A percentile compares a stretch with the other conserved stretches of the same genome.
These are phyloP conservation scores for Brachyistius frenatus DNA, from an alignment of 2,113 vertebrate genomes.

Conservation along the genomic window DNA sequence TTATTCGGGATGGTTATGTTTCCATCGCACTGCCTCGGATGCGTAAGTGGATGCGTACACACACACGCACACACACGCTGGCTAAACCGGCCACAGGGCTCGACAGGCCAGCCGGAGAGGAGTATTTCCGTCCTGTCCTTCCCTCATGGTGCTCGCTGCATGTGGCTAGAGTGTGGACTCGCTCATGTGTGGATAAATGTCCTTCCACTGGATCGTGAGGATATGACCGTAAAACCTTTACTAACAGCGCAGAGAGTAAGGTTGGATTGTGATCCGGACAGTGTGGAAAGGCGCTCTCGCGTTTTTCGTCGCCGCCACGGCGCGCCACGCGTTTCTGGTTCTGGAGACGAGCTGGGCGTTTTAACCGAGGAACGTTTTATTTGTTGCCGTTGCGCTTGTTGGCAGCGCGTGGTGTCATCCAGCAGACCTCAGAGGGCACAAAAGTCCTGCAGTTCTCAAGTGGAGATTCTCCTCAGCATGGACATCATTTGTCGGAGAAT, in stretches of 20 bases:
- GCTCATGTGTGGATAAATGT: slow-evolving; percentile 51
- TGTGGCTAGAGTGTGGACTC: slow-evolving; percentile 69
- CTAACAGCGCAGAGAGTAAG: slow-evolving; percentile 30
- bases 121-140: slow-evolving; percentile 46
- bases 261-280: slow-evolving; percentile 23
- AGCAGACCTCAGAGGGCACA: slow-evolving; percentile 21
- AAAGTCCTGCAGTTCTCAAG: slow-evolving; percentile 33
- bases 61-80: slow-evolving; percentile 35
- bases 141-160: slow-evolving; percentile 71
- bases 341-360: slow-evolving; percentile 50
- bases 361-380: slow-evolving; percentile 48
- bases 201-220: slow-evolving; percentile 31
- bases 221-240: slow-evolving; percentile 52
- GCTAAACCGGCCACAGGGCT: slow-evolving; percentile 34
- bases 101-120: slow-evolving; percentile 62
- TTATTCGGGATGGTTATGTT: slow-evolving; percentile 42
- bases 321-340: slow-evolving; percentile 66
- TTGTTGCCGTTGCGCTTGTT: slow-evolving; percentile 70
- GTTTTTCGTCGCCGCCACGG: slow-evolving; percentile 30
- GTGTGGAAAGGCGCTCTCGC: slow-evolving; percentile 10
- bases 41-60: slow-evolving; percentile 76
- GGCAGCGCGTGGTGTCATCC: slow-evolving; percentile 62
- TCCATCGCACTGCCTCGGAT: slow-evolving; percentile 47
- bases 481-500: not conserved
- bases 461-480: not conserved